Percentiles rank a stretch among this genome's conserved stretches.
Evolutionary conservation across 2,797 vertebrate genomes (phyloP).

Genomic region (Chaunax sp.): DNA sequence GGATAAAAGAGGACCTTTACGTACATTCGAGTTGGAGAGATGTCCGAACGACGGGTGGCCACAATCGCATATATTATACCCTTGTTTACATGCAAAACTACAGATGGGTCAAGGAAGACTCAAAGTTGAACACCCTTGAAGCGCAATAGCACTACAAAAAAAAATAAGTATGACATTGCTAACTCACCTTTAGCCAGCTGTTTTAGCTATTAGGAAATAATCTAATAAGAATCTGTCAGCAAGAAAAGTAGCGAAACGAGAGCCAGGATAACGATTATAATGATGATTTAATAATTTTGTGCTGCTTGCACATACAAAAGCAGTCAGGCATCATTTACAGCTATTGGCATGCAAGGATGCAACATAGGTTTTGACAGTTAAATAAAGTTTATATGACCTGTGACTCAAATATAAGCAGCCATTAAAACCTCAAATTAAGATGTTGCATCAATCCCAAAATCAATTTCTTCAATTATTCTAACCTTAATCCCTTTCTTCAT

Average conservation of each 20-base stretch:
- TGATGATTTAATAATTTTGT: slow-evolving; percentile 38
- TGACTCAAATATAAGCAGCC: slow-evolving; percentile 59
- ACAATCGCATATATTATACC: too few relatives aligned
- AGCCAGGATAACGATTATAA: slow-evolving; percentile 27
- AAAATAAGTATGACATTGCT: too few relatives aligned
- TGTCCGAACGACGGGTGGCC: too few relatives aligned
- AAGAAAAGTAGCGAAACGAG: slow-evolving; percentile 6
- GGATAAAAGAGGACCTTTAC: too few relatives aligned
- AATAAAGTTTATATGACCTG: too few relatives aligned
- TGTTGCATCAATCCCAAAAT: slow-evolving; percentile 65
- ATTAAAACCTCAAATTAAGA: slow-evolving; percentile 62
- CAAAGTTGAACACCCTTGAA: neutral
- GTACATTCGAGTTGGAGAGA: too few relatives aligned
- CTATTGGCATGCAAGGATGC: neutral
- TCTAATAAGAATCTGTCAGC: slow-evolving; percentile 5
- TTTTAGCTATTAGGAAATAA: too few relatives aligned
- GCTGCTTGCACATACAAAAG: slow-evolving; percentile 23
- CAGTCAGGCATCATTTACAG: slow-evolving; percentile 19
- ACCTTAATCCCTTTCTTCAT: slow-evolving; percentile 60
- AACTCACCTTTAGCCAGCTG: too few relatives aligned
- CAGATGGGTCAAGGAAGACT: neutral
- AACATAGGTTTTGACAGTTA: too few relatives aligned
- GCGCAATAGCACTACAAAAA: neutral
- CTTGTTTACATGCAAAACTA: too few relatives aligned
- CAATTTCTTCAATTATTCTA: slow-evolving; percentile 59